Percentiles rank a stretch among this genome's conserved stretches.
phyloP scores from a whole-genome alignment of 2,113 vertebrate genomes.

The Orycteropus afer region DNA sequence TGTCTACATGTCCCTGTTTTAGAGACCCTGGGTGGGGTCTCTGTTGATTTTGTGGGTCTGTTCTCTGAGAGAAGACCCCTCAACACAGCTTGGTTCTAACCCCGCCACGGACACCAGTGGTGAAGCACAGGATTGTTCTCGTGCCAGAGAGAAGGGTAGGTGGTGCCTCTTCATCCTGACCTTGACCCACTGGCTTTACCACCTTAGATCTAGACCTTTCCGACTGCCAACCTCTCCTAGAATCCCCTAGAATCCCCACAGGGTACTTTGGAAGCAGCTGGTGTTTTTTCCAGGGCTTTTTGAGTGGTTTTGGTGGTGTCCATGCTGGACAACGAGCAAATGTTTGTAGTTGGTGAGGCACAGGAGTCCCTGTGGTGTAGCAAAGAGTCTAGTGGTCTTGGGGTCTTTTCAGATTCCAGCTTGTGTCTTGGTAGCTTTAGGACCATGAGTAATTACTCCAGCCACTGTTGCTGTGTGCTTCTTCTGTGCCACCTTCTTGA shows the following conservation, averaged over 20 bases:
- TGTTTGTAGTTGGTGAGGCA: fast-evolving
- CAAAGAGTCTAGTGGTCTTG: fast-evolving
- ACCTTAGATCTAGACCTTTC: background rate
- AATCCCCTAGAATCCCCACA: fast-evolving
- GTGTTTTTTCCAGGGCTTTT: too few relatives aligned
- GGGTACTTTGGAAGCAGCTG: fast-evolving
- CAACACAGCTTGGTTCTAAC: fast-evolving
- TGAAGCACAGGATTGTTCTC: fast-evolving
- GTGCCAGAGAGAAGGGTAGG: fast-evolving
- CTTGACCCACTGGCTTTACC: fast-evolving
- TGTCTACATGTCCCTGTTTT: background rate
- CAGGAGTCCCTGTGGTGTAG: background rate
- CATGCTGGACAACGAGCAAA: fast-evolving
- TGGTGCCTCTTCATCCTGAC: fast-evolving
- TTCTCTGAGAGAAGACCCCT: background rate
- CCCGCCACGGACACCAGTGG: fast-evolving
- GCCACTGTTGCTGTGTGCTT: fast-evolving
- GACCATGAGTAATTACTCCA: background rate
- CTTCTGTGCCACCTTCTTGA: fast-evolving
- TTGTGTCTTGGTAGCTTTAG: background rate
- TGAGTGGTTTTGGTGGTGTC: too few relatives aligned
- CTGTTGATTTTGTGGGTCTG: background rate
- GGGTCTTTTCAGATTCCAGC: fast-evolving
- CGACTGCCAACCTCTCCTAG: background rate
- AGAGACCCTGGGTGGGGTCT: background rate